Evolutionary conservation across 2,113 vertebrate genomes (phyloP), one percentile per base, ranked within the genome.

Genomic region (Seriola rivoliana): DNA sequence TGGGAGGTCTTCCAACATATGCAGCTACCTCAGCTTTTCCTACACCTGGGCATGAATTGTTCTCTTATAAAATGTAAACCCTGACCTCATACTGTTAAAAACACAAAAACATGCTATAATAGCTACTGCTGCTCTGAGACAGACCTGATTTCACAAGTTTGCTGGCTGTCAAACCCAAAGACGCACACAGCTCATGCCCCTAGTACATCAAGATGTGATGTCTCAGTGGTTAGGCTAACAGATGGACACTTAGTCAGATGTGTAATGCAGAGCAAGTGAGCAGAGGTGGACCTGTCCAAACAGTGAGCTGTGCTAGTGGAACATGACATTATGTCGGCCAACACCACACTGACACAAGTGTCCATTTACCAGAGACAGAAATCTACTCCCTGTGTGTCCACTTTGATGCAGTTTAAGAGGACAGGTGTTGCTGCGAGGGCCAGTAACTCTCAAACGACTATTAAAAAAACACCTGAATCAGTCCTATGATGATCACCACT

Each of bases 201-300:
- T 25, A 9, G 16, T 17, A 59, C 21, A 69, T 29, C 57, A 50
- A 58, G 6, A 48, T 46, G 38, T 42, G 42, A 55, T 21, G 71
- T 50, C 55, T 75, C 75, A 60, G 38, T 73, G 40, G 55, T 74
- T 46, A 17, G 62, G 54, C 21, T 21, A 72, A 73, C 75, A 77
- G 65, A 78, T 70, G 68, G 72, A 75, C 55, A 66, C 57, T 75
- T 81, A 48, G 57, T 79, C 73, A 77, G 74, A 84, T 72, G 81
- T 81, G 71, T 82, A 84, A 85, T 79, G 66, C 74, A 78, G 66
- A 69, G 71, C 78, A 81, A 69, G 71, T 42, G 75, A 75, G 74
- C 55, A 29, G 25, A 58, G 50, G 71, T 19, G 40, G 65, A 80
- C 13, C 9, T 50, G 72, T 75, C 81, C 59, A 78, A 75, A 86